These are phyloP conservation scores for Lycaena phlaeas DNA, from an alignment of 2,888 invertebrate genomes.

Conservation along the genomic window DNA sequence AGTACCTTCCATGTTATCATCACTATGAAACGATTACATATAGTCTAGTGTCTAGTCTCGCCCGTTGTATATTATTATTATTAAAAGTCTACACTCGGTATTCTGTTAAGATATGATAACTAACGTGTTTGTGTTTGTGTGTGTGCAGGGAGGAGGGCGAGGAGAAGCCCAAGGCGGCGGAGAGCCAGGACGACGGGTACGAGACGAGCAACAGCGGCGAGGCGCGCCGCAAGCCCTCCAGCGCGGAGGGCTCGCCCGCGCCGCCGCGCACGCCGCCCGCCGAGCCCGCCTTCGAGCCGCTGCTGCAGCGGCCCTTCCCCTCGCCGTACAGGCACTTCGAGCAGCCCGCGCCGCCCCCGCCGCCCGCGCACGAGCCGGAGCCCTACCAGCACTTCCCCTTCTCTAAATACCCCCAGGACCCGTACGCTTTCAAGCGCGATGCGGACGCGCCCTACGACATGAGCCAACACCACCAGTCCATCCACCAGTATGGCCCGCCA, in stretches of 20 bases:
- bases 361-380: conserved; percentile 32
- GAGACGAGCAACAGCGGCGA: conserved; percentile 84
- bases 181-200: conserved; percentile 91
- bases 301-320: conserved; percentile 24
- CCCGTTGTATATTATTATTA: too few species aligned
- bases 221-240: conserved; percentile 54
- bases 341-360: conserved; percentile 24
- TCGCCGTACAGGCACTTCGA: conserved; percentile 36
- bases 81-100: too few species aligned
- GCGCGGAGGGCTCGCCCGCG: conserved; percentile 31
- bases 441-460: conserved; percentile 60
- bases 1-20: too few species aligned
- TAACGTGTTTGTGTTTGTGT: conserved; percentile 10
- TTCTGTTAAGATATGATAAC: too few species aligned
- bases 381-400: conserved; percentile 58
- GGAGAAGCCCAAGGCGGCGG: conserved; percentile 73
- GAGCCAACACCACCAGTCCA: conserved; percentile 48
- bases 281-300: conserved; percentile 35
- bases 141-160: conserved; percentile 59
- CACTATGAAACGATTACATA: too few species aligned
- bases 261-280: conserved; percentile 38
- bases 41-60: too few species aligned
- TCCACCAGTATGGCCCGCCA: conserved; percentile 24
- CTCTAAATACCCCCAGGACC: conserved; percentile 50
- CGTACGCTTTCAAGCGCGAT: conserved; percentile 57